Conservation (phyloP, 2,888 invertebrate species). For the Aleiodes alternator region DNA sequence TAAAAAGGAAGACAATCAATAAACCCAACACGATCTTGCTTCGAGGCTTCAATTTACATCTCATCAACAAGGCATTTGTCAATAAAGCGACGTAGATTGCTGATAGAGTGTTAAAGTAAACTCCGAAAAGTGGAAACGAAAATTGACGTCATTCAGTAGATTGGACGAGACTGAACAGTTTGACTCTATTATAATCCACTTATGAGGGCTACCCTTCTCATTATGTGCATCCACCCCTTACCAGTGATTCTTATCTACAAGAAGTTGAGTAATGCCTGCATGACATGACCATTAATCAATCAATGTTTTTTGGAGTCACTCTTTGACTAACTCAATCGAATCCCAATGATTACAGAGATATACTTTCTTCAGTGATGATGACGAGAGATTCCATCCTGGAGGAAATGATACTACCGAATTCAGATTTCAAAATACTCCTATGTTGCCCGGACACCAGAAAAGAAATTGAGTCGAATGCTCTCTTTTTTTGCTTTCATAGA, state of each 20-base stretch:
- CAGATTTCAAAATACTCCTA: slow-evolving; percentile 59
- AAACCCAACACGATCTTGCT: background rate
- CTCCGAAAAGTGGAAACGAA: slow-evolving; percentile 8
- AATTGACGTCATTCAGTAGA: slow-evolving; percentile 32
- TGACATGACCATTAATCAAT: slow-evolving; percentile 35
- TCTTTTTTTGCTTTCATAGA: slow-evolving; percentile 9
- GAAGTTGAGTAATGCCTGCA: slow-evolving; percentile 35
- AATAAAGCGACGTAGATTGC: slow-evolving; percentile 1
- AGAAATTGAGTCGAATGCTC: slow-evolving; percentile 17
- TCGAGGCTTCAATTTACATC: background rate
- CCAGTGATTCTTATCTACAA: slow-evolving; percentile 34
- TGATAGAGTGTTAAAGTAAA: slow-evolving; percentile 24
- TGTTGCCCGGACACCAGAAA: slow-evolving; percentile 49
- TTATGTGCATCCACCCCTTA: background rate
- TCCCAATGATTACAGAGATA: slow-evolving; percentile 35
- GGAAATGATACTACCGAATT: slow-evolving; percentile 42
- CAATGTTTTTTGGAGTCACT: slow-evolving; percentile 20
- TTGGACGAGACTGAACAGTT: slow-evolving; percentile 8
- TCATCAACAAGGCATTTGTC: background rate
- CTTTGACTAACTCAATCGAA: slow-evolving; percentile 23
- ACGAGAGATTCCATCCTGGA: slow-evolving; percentile 1
- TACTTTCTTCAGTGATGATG: slow-evolving; percentile 3
- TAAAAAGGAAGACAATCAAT: background rate
- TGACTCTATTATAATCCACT: slow-evolving; percentile 40
- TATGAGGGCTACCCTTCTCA: slow-evolving; percentile 22